Evolutionary conservation across 2,888 invertebrate species (phyloP), one percentile per base, ranked within the genome.

Genomic region (Limnephilus marmoratus): DNA sequence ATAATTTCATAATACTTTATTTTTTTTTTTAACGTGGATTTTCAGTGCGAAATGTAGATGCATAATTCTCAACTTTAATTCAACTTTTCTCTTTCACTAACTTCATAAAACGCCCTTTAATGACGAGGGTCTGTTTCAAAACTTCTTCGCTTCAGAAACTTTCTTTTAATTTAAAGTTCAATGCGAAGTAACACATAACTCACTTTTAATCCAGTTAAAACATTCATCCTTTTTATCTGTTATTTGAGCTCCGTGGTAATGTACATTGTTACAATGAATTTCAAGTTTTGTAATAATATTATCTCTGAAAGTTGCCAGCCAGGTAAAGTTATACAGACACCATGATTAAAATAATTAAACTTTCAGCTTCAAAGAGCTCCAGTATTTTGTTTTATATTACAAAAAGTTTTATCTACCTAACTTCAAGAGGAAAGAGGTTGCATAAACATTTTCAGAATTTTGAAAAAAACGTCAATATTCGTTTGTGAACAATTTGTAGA

Each of bases 161-260:
- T 68, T 68, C 68, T 24, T 24, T 68, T 68, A 68, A 68, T 68
- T 68, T 68, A 68, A 68, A 68, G 68, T 68, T 68, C 24, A 68
- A 68, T 68, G 68, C 68, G 68, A 68, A 68, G n/a, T 68, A 68
- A n/a, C 24, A 68, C 7, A n/a, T 24, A 68, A 68, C 68, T 68
- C 68, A 68, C 68, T 68, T 68, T 68, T 68, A n/a, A 68, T 68
- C 68, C n/a, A 68, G 68, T 68, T 68, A 68, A 68, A 68, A 68
- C 7, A 53, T 53, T 53, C 53, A 53, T 15, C 68, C 68, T 9
- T 68, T 68, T 24, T 24, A n/a, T 68, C 68, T 68, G 68, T 68
- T 68, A 68, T 68, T 68, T 68, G 68, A 68, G 68, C 68, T 68
- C 9, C 9, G n/a, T n/a, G 68, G 68, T 24, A 68, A 68, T 68